A percentile compares a stretch with the other conserved stretches of the same genome.
These are phyloP conservation scores for Rattus norvegicus DNA, from an alignment of 2,113 vertebrate genomes.

Conservation along the genomic window DNA sequence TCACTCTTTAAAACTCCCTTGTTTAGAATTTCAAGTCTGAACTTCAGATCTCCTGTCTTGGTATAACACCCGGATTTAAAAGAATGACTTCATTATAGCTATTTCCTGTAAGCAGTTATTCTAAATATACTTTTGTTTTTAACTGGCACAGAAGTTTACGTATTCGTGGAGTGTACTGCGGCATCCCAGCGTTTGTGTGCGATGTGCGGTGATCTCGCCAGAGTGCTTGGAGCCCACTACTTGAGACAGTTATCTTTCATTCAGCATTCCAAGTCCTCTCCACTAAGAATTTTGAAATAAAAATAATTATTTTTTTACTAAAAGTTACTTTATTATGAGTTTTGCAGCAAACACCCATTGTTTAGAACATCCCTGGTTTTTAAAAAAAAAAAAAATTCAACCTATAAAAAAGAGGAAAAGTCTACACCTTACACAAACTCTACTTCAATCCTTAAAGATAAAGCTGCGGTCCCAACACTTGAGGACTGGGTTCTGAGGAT, in stretches of 20 bases:
- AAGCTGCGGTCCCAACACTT: background rate
- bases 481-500: background rate
- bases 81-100: background rate
- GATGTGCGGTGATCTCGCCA: background rate
- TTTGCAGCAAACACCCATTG: background rate
- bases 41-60: constrained; percentile 6
- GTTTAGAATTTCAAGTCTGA: constrained; percentile 39
- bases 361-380: constrained; percentile 21
- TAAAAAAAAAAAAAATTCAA: constrained; percentile 28
- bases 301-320: constrained; percentile 42
- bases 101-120: constrained; percentile 19
- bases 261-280: background rate
- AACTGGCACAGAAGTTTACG: background rate
- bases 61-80: constrained; percentile 2
- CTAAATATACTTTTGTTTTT: background rate
- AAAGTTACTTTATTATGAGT: background rate
- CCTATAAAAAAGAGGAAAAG: background rate
- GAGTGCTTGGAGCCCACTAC: background rate
- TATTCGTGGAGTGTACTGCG: background rate
- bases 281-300: background rate
- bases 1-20: background rate
- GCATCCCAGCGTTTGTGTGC: background rate
- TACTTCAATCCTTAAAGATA: constrained; percentile 43
- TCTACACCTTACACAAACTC: constrained; percentile 11
- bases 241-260: background rate